Evolutionary conservation across 1,140 invertebrate species (phyloP).

Genomic region (Hycleus cichorii): DNA sequence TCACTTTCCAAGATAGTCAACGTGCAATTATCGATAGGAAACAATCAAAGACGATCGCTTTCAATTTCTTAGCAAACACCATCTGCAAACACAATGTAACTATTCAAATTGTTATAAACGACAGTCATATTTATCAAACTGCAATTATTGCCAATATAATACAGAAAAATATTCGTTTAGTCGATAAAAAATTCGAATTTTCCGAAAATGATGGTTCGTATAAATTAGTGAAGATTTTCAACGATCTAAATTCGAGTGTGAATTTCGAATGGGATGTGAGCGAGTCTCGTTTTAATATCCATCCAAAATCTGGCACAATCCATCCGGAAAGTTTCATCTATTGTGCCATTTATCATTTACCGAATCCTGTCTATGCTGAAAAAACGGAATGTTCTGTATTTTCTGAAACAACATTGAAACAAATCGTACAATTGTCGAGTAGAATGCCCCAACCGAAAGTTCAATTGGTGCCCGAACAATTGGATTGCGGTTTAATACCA

Average conservation of each 20-base stretch:
- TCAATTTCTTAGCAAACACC: neutral
- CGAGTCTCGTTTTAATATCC: constrained; percentile 12
- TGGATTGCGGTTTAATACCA: constrained; percentile 20
- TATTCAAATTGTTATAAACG: constrained; percentile 1
- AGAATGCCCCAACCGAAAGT: constrained; percentile 9
- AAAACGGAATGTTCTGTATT: constrained; percentile 19
- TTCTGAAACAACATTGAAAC: constrained; percentile 23
- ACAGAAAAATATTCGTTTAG: neutral
- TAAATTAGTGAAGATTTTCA: constrained; percentile 19
- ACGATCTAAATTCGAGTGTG: constrained; percentile 23
- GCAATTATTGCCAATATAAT: neutral
- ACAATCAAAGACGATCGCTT: neutral
- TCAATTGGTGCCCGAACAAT: constrained; percentile 6
- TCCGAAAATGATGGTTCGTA: neutral
- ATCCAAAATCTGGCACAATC: constrained; percentile 16
- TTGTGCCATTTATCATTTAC: constrained; percentile 16
- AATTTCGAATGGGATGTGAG: constrained; percentile 19
- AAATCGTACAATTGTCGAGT: constrained; percentile 16
- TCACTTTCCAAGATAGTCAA: neutral
- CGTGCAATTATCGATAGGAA: neutral
- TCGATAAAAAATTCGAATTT: neutral
- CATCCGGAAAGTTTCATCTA: constrained; percentile 14
- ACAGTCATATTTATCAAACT: neutral
- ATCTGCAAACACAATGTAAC: constrained; percentile 1
- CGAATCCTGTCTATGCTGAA: constrained; percentile 2